Evolutionary conservation across 2,797 vertebrate genomes (phyloP), one percentile per base, ranked within the genome.

Genomic region (Danio kyathit): DNA sequence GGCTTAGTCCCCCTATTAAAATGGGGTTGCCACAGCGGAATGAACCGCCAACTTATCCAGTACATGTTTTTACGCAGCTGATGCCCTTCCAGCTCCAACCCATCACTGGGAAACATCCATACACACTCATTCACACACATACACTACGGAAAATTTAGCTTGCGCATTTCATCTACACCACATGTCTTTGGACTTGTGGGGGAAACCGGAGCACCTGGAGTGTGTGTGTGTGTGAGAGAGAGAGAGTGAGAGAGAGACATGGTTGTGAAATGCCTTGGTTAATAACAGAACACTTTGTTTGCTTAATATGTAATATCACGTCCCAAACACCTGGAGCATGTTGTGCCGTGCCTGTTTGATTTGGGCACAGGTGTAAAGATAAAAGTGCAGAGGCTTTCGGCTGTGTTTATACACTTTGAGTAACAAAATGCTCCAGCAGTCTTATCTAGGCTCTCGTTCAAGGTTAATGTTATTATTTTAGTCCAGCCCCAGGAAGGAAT

Each of bases 301-400:
- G 59, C 59, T 46, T 29, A 41, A 46, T 76, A 38, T 13, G 17
- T 60, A 44, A 63, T 70, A 56, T 76, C 19, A n/a, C 17, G 65
- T 17, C 21, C 17, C 6, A 60, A 21, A 46, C n/a, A 48, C 8
- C 11, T 16, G 10, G 54, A 19, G 48, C 80, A 72, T 17, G 66
- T n/a, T 56, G 65, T 81, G 72, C 17, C 70, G 0, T 56, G 48
- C 9, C 14, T 6, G 60, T 40, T 49, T 59, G 48, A 59, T 44
- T 38, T 21, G 44, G 14, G 38, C 16, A 11, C 52, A 72, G 16
- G 40, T 9, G 51, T 57, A 29, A n/a, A 54, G 44, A 61, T 60
- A 8, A 38, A 73, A n/a, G 19, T 5, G 8, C 19, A 60, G 14
- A 71, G 51, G 65, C 49, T 52, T 48, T 29, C 14, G 19, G 10